phyloP scores from a whole-genome alignment of 1,140 invertebrate species.

The Bombus impatiens region DNA sequence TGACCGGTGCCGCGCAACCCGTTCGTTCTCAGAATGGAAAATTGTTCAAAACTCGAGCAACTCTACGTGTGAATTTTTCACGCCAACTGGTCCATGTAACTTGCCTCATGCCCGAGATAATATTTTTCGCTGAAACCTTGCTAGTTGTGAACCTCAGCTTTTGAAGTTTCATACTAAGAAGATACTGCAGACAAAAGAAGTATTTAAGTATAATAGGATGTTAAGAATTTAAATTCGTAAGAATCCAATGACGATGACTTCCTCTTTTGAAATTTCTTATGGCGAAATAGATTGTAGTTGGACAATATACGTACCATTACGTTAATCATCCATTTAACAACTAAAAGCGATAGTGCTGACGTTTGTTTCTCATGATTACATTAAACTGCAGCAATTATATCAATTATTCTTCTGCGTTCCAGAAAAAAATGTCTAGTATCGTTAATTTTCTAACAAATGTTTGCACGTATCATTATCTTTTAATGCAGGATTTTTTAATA shows the following conservation, averaged over 20 bases:
- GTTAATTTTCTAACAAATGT: too few species aligned
- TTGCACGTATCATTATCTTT: too few species aligned
- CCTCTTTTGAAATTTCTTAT: not conserved
- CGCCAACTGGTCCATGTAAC: not conserved
- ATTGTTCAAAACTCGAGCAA: not conserved
- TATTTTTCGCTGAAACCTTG: not conserved
- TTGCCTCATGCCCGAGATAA: not conserved
- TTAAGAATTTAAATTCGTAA: not conserved
- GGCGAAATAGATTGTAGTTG: not conserved
- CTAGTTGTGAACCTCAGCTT: not conserved
- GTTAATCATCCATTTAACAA: not conserved
- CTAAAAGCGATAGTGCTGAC: too few species aligned
- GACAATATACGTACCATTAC: not conserved
- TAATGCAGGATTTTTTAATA: too few species aligned
- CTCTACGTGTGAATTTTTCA: constrained; percentile 25
- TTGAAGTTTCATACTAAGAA: not conserved
- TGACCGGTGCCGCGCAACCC: not conserved
- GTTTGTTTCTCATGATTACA: not conserved
- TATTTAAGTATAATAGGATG: not conserved
- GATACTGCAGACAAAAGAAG: not conserved
- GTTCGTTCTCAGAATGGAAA: constrained; percentile 20
- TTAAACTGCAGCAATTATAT: not conserved
- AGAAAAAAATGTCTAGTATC: too few species aligned
- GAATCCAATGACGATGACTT: not conserved
- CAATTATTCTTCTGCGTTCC: not conserved